A percentile compares a stretch with the other conserved stretches of the same genome.
These are phyloP conservation scores for Chalcis sispes DNA, from an alignment of 2,888 invertebrate species.

Conservation along the genomic window DNA sequence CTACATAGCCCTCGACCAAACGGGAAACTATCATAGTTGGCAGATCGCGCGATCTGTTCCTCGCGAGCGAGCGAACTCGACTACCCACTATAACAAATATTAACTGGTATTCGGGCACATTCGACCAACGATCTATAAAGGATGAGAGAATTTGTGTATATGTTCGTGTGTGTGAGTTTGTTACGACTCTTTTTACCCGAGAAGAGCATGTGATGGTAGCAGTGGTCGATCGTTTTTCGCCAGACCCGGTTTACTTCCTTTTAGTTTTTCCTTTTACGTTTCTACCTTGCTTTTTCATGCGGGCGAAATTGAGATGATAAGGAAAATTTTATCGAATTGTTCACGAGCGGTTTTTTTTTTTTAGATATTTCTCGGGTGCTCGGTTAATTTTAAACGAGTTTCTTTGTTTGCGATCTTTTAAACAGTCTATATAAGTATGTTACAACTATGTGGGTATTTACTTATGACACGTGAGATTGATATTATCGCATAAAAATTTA, in stretches of 20 bases:
- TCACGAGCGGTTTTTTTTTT: background rate
- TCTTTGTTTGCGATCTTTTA: no score
- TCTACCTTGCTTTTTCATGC: background rate
- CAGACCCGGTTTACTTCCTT: background rate
- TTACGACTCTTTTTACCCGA: background rate
- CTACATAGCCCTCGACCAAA: constrained; percentile 62
- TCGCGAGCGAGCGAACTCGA: background rate
- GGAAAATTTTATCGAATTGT: background rate
- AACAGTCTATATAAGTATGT: no score
- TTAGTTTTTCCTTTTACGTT: no score
- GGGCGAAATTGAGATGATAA: background rate
- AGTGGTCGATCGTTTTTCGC: constrained; percentile 1
- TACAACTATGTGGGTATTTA: no score
- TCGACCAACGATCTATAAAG: no score
- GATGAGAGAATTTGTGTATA: no score
- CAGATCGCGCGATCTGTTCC: constrained; percentile 68
- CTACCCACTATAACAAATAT: constrained; percentile 64
- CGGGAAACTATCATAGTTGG: constrained; percentile 69
- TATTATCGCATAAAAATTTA: no score
- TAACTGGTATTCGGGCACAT: constrained; percentile 71
- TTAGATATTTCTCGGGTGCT: no score
- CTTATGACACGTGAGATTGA: no score
- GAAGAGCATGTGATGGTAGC: background rate
- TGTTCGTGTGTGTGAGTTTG: background rate
- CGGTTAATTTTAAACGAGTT: no score